phyloP scores from a whole-genome alignment of 2,888 invertebrate genomes.

The Phortica magna region DNA sequence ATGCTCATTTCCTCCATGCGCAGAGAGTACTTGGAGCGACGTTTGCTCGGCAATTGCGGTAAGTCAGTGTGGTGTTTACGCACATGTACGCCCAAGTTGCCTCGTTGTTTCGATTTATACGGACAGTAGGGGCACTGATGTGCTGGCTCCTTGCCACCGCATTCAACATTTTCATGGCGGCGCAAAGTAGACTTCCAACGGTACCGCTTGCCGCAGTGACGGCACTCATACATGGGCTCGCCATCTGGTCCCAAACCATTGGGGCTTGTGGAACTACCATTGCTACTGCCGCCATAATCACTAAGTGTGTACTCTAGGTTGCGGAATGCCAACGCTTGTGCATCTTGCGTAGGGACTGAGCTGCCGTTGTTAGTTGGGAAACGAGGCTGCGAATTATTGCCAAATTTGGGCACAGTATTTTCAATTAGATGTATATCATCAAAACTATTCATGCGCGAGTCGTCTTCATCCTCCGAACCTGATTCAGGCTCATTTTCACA shows the following conservation, averaged over 20 bases:
- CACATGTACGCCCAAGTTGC: conserved; percentile 88
- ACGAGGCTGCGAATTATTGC: conserved; percentile 51
- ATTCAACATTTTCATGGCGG: conserved; percentile 89
- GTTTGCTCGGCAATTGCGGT: conserved; percentile 74
- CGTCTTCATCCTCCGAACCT: conserved; percentile 73
- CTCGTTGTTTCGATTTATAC: conserved; percentile 87
- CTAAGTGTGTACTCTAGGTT: conserved; percentile 74
- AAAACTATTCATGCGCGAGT: conserved; percentile 75
- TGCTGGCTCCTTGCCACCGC: conserved; percentile 88
- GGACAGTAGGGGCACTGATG: conserved; percentile 89
- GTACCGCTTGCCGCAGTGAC: conserved; percentile 90
- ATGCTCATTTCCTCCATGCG: conserved; percentile 58
- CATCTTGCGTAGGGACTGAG: conserved; percentile 54
- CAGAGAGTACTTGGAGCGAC: conserved; percentile 73
- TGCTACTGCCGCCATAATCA: conserved; percentile 67
- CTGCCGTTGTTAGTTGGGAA: conserved; percentile 48
- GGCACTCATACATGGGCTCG: conserved; percentile 79
- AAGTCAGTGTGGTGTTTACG: conserved; percentile 83
- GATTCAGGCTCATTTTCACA: conserved; percentile 66
- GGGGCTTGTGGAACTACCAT: conserved; percentile 77
- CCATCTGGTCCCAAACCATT: conserved; percentile 81
- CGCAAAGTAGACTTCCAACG: conserved; percentile 91
- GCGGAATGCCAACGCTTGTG: conserved; percentile 72
- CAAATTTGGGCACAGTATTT: conserved; percentile 56
- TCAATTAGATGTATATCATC: conserved; percentile 78